Base-by-base conservation (phyloP, 2,113 vertebrate species). In the Podarcis raffonei region DNA sequence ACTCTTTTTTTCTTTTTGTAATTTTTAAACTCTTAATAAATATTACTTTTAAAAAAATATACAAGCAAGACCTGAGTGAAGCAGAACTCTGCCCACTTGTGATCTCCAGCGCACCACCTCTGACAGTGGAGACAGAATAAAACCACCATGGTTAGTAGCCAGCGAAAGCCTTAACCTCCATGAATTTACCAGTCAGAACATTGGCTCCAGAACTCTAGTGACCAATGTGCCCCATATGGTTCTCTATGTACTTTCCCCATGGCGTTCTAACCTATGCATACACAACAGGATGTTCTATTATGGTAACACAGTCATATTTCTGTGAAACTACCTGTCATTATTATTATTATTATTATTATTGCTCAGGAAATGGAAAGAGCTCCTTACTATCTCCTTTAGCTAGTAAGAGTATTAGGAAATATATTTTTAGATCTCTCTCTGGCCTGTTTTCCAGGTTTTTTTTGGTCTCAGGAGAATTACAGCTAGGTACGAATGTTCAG, bases 401-500 rank as follows among this genome's bases (percentile, higher is more conserved):
- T 1, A 81, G 62, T 94, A 91, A 88, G 72, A 90, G 82, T 62
- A 59, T 42, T 79, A 90, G 32, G 48, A 93, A 89, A 92, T 86
- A 1, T 93, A 95, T 94, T 96, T 95, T 96, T 95, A 92, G 92
- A 77, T n/a, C 66, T 87, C 84, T 90, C 89, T 92, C 79, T 93
- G 88, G 83, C 62, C n/a, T 81, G 76, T 32, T 94, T 90, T 93
- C 90, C 89, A 82, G 75, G 4, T 4, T 86, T 93, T 48, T 48
- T 53, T 81, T 37, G 48, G 84, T 90, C 93, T 93, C 93, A 66
- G 72, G 94, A 89, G 92, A 92, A 95, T 74, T 53, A 30, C 89
- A 92, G 0, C 76, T 92, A 93, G 87, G 87, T 92, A 91, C 75
- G 1, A 90, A 66, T 87, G 20, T 48, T 82, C 30, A 72, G 91